Base-by-base conservation (phyloP, 2,888 invertebrate genomes). In the Platynereis dumerilii region DNA sequence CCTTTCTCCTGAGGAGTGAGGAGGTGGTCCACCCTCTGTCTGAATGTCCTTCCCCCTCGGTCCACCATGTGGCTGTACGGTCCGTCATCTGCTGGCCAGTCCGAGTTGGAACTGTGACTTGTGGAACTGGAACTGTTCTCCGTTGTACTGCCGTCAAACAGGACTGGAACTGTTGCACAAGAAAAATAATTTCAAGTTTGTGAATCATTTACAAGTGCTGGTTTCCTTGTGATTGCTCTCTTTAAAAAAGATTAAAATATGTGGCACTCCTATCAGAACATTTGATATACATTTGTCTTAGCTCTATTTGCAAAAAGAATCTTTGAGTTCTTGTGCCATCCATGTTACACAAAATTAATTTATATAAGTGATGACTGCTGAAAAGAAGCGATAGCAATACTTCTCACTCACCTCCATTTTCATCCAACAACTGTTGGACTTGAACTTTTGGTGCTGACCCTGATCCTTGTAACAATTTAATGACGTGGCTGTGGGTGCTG, bases 381-480 rank as follows among this genome's bases (percentile, higher is more conserved):
- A n/a, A n/a, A n/a, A n/a, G n/a, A n/a, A n/a, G n/a, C n/a, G n/a
- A n/a, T n/a, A n/a, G n/a, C n/a, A n/a, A n/a, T n/a, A n/a, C n/a
- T n/a, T n/a, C n/a, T 34, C 3, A 58, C 60, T 24, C 17, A 58
- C 58, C 69, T 24, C 71, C 70, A 22, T 66, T 64, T 7, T 72
- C 71, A 34, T 70, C 69, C 7, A 71, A 67, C 60, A 73, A 70
- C 34, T 78, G 69, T 2, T 76, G 64, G 15, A 80, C 72, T 58
- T 80, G 78, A 42, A 81, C 27, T 7, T 75, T 74, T 17, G 80
- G 80, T 3, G 75, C 69, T 12, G 76, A 71, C 10, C 81, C 81
- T 71, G 79, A 78, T 58, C 77, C 77, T 69, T 80, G 78, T 28
- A 83, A 69, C 34, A 82, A 66, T 62, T 77, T 72, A 1, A 82